A percentile compares a stretch with the other conserved stretches of the same genome.
phyloP scores from a whole-genome alignment of 23 tunicate genomes.

The Ascidia mentula region DNA sequence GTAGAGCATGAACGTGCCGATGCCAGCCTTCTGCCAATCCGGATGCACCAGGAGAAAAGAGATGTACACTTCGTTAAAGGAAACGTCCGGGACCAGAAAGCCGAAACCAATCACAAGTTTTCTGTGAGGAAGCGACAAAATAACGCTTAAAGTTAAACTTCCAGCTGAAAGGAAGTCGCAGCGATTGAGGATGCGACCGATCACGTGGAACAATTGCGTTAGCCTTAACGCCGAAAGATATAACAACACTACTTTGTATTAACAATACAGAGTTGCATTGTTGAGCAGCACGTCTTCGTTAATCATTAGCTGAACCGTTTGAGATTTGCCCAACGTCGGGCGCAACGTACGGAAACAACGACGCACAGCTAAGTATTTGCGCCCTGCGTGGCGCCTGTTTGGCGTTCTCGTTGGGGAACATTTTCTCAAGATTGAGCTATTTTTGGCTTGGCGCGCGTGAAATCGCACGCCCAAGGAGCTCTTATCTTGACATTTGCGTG shows the following conservation, averaged over 20 bases:
- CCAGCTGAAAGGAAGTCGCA: too few species aligned
- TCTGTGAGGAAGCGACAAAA: slow-evolving; percentile 1
- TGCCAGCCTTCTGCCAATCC: slow-evolving; percentile 82
- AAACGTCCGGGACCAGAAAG: slow-evolving; percentile 80
- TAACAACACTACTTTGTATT: too few species aligned
- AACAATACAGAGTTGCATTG: too few species aligned
- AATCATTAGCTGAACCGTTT: too few species aligned
- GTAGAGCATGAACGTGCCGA: slow-evolving; percentile 87
- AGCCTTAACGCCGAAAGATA: too few species aligned
- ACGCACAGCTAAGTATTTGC: too few species aligned
- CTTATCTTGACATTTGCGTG: slow-evolving; percentile 6
- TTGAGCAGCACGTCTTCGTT: too few species aligned
- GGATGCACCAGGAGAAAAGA: slow-evolving; percentile 88
- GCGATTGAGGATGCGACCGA: too few species aligned
- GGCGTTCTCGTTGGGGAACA: background rate
- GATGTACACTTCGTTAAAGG: slow-evolving; percentile 72
- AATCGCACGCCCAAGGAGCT: background rate
- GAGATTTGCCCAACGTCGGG: too few species aligned
- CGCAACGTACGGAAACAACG: too few species aligned
- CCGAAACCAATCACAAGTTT: slow-evolving; percentile 92
- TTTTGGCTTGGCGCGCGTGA: background rate
- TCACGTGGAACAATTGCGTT: too few species aligned
- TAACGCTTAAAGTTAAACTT: background rate
- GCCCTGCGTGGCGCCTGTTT: background rate
- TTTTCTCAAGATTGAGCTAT: slow-evolving; percentile 7